phyloP scores from a whole-genome alignment of 2,888 invertebrate species.

The Acleris holmiana region DNA sequence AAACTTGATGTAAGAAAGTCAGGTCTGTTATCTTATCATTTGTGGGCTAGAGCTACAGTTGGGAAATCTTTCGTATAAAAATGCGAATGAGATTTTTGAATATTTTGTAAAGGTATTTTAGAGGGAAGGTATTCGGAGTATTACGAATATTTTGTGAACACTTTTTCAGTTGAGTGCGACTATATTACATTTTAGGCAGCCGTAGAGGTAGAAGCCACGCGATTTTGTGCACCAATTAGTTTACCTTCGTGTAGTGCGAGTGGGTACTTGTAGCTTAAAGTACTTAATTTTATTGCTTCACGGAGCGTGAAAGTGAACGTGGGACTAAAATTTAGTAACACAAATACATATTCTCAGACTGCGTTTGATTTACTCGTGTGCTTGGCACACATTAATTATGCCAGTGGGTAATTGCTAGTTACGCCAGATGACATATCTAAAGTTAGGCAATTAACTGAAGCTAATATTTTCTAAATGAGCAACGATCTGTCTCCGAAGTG shows the following conservation, averaged over 20 bases:
- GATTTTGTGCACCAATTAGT: slow-evolving; percentile 32
- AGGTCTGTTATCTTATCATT: slow-evolving; percentile 1
- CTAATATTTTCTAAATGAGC: slow-evolving; percentile 65
- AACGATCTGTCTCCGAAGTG: slow-evolving; percentile 60
- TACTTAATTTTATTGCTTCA: slow-evolving; percentile 24
- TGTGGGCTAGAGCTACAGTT: background rate
- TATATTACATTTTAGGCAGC: slow-evolving; percentile 8
- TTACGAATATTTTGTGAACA: background rate
- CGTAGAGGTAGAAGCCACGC: slow-evolving; percentile 11
- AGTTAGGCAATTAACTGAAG: slow-evolving; percentile 61
- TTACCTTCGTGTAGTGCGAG: slow-evolving; percentile 20
- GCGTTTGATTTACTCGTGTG: slow-evolving; percentile 31
- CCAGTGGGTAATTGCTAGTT: slow-evolving; percentile 53
- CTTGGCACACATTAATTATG: slow-evolving; percentile 44
- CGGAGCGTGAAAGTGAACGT: slow-evolving; percentile 10
- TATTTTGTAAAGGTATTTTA: background rate
- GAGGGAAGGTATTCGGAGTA: background rate
- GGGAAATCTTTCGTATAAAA: background rate
- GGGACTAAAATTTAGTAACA: slow-evolving; percentile 23
- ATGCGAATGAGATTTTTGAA: background rate
- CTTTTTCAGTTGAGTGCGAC: background rate
- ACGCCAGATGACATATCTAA: slow-evolving; percentile 53
- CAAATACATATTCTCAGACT: slow-evolving; percentile 13
- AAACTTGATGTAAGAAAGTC: background rate
- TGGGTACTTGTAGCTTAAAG: slow-evolving; percentile 22